Base-by-base conservation (phyloP, 2,113 vertebrate species). In the Uria lomvia region DNA sequence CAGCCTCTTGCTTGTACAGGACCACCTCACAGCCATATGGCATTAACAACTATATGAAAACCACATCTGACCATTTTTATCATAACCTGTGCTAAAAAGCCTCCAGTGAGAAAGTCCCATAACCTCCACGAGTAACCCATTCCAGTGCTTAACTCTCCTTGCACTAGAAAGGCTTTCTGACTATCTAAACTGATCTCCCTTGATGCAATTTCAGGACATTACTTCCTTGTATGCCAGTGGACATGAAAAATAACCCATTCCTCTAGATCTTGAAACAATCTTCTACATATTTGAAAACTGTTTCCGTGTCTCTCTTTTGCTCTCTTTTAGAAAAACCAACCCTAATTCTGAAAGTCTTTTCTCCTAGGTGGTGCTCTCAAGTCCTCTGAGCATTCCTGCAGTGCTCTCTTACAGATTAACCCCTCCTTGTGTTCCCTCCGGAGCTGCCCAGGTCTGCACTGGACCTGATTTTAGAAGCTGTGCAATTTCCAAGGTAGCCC, bases 221-320 rank as follows among this genome's bases (percentile, higher is more conserved):
- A 19, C 45, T 19, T 84, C 36, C 87, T 50, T 0, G 0, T 40
- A 52, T 16, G 11, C 12, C 9, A 11, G 8, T 20, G 15, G 8
- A 36, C 0, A 0, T 30, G 10, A 73, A 81, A 77, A 89, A 36
- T 30, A 65, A 47, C 26, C 55, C 0, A 12, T 40, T 62, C 9
- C 6, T 79, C 70, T 77, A 49, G 36, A 58, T 50, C 38, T 71
- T 71, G n/a, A 78, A 84, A 90, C 3, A n/a, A 42, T 29, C 22
- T 66, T 56, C 23, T 47, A 5, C 7, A 2, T 45, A 42, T 59
- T 15, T 36, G 52, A 87, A 91, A 91, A 66, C 11, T 29, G 11
- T 55, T 45, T 8, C 40, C 24, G 6, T 40, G 21, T 20, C 19
- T 67, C 24, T 27, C 7, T 66, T 70, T 40, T 24, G 16, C 3